Base-by-base conservation (phyloP, 1,140 invertebrate genomes). In the Laupala kohalensis region DNA sequence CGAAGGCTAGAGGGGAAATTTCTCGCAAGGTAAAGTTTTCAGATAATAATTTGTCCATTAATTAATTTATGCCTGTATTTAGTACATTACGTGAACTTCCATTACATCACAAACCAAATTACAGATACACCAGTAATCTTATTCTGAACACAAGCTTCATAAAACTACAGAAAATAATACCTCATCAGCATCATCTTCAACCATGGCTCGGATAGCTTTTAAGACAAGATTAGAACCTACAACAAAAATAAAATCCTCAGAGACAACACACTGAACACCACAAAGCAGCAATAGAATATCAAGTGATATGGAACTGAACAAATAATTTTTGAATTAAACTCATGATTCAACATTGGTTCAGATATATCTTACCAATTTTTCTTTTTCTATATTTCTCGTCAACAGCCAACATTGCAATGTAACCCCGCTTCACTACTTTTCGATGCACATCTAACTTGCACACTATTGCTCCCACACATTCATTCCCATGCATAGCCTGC, bases 321-420 rank as follows among this genome's bases (percentile, higher is more conserved):
- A 70, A 72, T 71, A 30, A 71, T 63, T 74, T 63, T 23, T 69
- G 13, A 4, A 27, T 30, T 66, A 73, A n/a, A 71, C 6, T 63
- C 25, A 64, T 9, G 19, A 62, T 62, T 19, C 9, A 12, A 62
- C 19, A 62, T 12, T 62, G 9, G 64, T n/a, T 65, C 67, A 67
- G 70, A 26, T 69, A 68, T n/a, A n/a, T 75, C 73, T 78, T 82
- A 92, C 93, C 92, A 77, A 99, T 98, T 83, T 93, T 94, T 77
- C 88, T 89, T 83, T 98, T 95, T 76, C 97, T 88, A 83, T 95
- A 97, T 77, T 95, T 92, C 79, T 96, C 88, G 83, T 98, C 95
- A 6, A 99, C 96, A 62, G 97, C 97, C 77, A 99, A 83, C 97
- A 99, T 99, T 25, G 97, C 97, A 78, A 99, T 99, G 79, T 99